Evolutionary conservation across 2,797 vertebrate species (phyloP).

Genomic region (Chaetodon trifasciatus): DNA sequence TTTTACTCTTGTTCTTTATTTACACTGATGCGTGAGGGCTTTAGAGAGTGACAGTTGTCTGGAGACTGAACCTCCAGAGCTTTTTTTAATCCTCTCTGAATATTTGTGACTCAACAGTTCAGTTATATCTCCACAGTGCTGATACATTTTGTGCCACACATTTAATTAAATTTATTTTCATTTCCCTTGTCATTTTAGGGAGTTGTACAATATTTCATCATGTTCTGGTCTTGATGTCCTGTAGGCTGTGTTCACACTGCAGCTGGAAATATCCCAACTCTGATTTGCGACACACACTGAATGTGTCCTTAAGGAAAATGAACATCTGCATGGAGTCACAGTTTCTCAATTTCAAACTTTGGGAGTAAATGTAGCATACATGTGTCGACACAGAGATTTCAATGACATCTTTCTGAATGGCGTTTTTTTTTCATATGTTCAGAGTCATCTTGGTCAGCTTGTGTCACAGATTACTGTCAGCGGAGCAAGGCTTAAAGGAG

Average conservation of each 20-base stretch:
- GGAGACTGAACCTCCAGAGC: slow-evolving; percentile 30
- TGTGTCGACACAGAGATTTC: background rate
- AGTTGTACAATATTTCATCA: slow-evolving; percentile 1
- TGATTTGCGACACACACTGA: background rate
- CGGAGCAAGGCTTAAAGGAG: slow-evolving; percentile 11
- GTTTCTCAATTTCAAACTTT: background rate
- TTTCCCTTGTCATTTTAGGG: slow-evolving; percentile 11
- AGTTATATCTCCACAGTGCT: background rate
- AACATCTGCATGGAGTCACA: background rate
- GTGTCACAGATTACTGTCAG: slow-evolving; percentile 45
- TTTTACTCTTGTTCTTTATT: slow-evolving; percentile 48
- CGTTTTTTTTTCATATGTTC: slow-evolving; percentile 21
- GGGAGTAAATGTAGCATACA: background rate
- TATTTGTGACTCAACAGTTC: slow-evolving; percentile 29
- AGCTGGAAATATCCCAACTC: slow-evolving; percentile 22
- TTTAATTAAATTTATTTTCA: slow-evolving; percentile 7
- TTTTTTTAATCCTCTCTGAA: slow-evolving; percentile 39
- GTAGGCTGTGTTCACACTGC: slow-evolving; percentile 8
- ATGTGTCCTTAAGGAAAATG: background rate
- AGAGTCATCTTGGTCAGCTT: slow-evolving; percentile 9
- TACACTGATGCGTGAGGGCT: slow-evolving; percentile 22
- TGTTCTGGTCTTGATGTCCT: background rate
- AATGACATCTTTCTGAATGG: background rate
- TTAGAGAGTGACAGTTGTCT: slow-evolving; percentile 22
- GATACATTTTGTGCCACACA: slow-evolving; percentile 16